Evolutionary conservation across 2,113 vertebrate species (phyloP).

Genomic region (Taxidea taxus): DNA sequence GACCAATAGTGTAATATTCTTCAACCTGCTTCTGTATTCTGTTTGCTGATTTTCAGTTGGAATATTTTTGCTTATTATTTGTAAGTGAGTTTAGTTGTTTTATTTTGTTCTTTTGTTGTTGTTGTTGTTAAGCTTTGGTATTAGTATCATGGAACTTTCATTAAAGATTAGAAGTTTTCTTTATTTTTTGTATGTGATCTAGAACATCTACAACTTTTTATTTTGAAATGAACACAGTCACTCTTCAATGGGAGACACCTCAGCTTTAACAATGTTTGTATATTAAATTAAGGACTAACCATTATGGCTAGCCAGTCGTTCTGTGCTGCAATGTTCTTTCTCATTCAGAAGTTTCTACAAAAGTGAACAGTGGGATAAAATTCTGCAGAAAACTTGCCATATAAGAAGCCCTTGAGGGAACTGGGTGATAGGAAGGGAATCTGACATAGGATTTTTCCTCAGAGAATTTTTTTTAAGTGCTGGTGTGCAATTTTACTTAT

Average conservation of each 20-base stretch:
- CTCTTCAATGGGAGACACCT: neutral
- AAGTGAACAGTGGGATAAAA: neutral
- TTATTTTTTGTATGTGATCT: neutral
- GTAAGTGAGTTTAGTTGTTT: neutral
- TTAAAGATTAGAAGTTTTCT: neutral
- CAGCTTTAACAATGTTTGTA: neutral
- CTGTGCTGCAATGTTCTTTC: neutral
- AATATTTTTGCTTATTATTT: neutral
- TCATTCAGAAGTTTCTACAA: neutral
- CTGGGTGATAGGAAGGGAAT: neutral
- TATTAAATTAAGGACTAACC: neutral
- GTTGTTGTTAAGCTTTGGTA: neutral
- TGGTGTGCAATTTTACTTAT: no score
- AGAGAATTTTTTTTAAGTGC: neutral
- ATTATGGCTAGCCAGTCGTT: neutral
- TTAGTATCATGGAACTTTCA: neutral
- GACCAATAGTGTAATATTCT: neutral
- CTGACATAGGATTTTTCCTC: neutral
- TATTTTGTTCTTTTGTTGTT: neutral
- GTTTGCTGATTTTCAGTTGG: neutral
- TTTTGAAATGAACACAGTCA: neutral
- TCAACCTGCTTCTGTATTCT: neutral
- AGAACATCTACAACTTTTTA: neutral
- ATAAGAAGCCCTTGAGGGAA: neutral
- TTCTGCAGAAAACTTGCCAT: neutral